Percentiles rank a stretch among this genome's conserved stretches.
Evolutionary conservation across 1,140 invertebrate genomes (phyloP).

Genomic region (Paralvinella palmiformis): DNA sequence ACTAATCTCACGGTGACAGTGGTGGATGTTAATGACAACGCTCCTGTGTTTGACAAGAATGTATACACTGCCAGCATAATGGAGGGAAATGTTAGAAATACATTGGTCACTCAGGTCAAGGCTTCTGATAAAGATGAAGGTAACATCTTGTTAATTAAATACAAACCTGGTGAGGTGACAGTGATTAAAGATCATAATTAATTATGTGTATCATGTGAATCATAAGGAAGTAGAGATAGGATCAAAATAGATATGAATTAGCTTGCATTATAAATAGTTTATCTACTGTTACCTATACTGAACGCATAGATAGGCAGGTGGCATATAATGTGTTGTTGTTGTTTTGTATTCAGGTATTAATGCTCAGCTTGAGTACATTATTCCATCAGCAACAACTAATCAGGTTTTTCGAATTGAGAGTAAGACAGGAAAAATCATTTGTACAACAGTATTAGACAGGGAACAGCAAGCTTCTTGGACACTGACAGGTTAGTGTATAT

Average conservation of each 20-base stretch:
- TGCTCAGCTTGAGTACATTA: slow-evolving; percentile 45
- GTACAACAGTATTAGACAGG: slow-evolving; percentile 78
- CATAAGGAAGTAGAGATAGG: too few relatives aligned
- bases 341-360: slow-evolving; percentile 38
- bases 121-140: slow-evolving; percentile 44
- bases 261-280: too few relatives aligned
- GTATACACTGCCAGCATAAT: slow-evolving; percentile 59
- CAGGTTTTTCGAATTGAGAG: slow-evolving; percentile 80
- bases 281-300: too few relatives aligned
- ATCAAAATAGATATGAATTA: too few relatives aligned
- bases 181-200: too few relatives aligned
- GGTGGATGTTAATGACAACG: slow-evolving; percentile 88
- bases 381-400: slow-evolving; percentile 63
- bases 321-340: not conserved
- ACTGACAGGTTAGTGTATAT: slow-evolving; percentile 2
- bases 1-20: slow-evolving; percentile 82
- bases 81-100: slow-evolving; percentile 55
- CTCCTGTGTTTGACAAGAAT: slow-evolving; percentile 71
- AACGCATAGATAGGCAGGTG: not conserved
- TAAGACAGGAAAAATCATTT: slow-evolving; percentile 78
- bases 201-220: too few relatives aligned
- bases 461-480: slow-evolving; percentile 49
- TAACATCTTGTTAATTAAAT: too few relatives aligned
- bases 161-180: too few relatives aligned
- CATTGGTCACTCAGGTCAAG: slow-evolving; percentile 68